These are phyloP conservation scores for Girardia tigrina DNA, from an alignment of 2,888 invertebrate genomes.

Conservation along the genomic window DNA sequence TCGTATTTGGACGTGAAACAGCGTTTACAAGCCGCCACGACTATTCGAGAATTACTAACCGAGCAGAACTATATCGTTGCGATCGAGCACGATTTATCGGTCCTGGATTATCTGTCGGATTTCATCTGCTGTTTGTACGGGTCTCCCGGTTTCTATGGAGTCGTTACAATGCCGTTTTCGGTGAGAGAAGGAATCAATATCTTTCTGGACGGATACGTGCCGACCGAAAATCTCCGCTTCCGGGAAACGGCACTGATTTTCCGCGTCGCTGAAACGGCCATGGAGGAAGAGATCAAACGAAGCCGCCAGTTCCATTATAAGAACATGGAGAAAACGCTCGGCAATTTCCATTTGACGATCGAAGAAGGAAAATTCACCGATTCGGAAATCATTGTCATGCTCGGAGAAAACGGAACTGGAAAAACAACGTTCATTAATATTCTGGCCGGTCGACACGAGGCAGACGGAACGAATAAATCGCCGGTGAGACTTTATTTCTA, in stretches of 20 bases:
- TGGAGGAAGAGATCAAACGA: slow-evolving; percentile 76
- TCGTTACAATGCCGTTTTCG: slow-evolving; percentile 99
- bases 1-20: slow-evolving; percentile 97
- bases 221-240: slow-evolving; percentile 94
- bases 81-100: no score
- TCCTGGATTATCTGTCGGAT: slow-evolving; percentile 91
- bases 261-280: slow-evolving; percentile 92
- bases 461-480: slow-evolving; percentile 63
- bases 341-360: slow-evolving; percentile 63
- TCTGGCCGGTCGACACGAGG: slow-evolving; percentile 83
- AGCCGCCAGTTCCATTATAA: slow-evolving; percentile 93
- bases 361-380: slow-evolving; percentile 87
- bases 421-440: slow-evolving; percentile 96
- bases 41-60: slow-evolving; percentile 75
- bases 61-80: slow-evolving; percentile 94
- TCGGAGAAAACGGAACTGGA: slow-evolving; percentile 93
- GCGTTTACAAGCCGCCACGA: slow-evolving; percentile 82
- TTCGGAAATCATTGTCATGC: slow-evolving; percentile 89
- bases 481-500: no score
- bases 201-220: slow-evolving; percentile 97
- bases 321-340: slow-evolving; percentile 63
- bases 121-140: slow-evolving; percentile 97
- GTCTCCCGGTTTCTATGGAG: no score
- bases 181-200: no score
- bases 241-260: slow-evolving; percentile 88